These are phyloP conservation scores for Drosophila takahashii DNA, from an alignment of 1,140 invertebrate genomes.

Conservation along the genomic window DNA sequence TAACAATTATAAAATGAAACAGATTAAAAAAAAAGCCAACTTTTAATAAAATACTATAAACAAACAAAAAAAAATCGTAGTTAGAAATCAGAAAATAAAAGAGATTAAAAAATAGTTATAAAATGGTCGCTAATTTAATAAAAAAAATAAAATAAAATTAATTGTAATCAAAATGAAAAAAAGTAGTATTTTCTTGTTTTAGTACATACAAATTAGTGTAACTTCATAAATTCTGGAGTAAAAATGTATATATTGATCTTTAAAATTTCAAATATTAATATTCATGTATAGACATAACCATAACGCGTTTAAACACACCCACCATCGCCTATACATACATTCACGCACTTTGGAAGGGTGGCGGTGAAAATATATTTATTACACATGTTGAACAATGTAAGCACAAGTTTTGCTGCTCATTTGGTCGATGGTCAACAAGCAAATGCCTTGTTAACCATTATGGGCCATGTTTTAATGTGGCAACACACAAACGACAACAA, in stretches of 20 bases:
- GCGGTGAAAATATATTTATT: conserved; percentile 75
- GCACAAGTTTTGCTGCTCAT: conserved; percentile 77
- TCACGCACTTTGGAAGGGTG: conserved; percentile 9
- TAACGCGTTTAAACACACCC: conserved; percentile 12
- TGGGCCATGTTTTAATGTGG: conserved; percentile 79
- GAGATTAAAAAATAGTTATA: no score
- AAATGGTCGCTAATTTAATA: no score
- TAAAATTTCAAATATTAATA: background rate
- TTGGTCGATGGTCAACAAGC: conserved; percentile 75
- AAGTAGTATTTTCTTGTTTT: no score
- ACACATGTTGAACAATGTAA: conserved; percentile 81
- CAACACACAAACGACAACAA: conserved; percentile 55
- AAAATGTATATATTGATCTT: background rate
- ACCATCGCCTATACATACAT: background rate
- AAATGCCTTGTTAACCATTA: conserved; percentile 82
- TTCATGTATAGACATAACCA: conserved; percentile 3
- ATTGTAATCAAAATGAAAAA: no score
- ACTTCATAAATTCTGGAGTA: no score
- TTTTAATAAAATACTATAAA: no score
- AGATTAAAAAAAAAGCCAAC: no score
- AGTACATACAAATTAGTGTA: no score
- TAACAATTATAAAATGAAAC: no score
- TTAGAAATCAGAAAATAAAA: no score
- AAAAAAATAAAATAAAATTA: no score
- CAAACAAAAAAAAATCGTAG: no score